These are phyloP conservation scores for Sardinella longiceps DNA, from an alignment of 2,797 vertebrate species.

Conservation along the genomic window DNA sequence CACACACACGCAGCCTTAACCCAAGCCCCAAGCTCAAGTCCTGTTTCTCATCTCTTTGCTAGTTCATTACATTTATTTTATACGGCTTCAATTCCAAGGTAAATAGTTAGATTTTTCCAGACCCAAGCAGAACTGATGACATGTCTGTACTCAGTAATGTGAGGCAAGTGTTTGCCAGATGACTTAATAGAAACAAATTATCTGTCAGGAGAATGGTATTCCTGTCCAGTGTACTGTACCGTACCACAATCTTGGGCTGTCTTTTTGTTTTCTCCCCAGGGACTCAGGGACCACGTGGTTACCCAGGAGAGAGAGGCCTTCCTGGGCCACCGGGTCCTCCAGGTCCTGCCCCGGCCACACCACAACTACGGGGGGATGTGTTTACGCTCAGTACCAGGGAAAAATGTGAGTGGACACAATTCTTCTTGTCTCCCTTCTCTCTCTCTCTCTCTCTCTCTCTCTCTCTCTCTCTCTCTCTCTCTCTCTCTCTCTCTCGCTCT, in stretches of 20 bases:
- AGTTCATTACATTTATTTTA: not conserved
- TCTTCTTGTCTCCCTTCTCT: not conserved
- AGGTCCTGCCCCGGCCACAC: slow-evolving; percentile 70
- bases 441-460: not conserved
- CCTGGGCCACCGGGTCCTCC: slow-evolving; percentile 78
- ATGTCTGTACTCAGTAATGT: slow-evolving; percentile 3
- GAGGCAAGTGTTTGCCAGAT: slow-evolving; percentile 31
- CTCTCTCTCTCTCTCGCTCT: not conserved
- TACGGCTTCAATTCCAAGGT: not conserved
- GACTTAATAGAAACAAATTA: not conserved
- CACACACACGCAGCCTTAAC: no score
- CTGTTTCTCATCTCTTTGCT: not conserved
- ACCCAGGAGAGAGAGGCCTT: slow-evolving; percentile 73
- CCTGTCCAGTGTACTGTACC: slow-evolving; percentile 7
- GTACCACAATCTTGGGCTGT: not conserved
- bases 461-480: not conserved
- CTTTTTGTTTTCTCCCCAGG: slow-evolving; percentile 61
- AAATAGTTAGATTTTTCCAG: not conserved
- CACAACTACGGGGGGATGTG: slow-evolving; percentile 70
- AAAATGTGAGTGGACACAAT: slow-evolving; percentile 69
- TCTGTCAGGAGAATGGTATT: not conserved
- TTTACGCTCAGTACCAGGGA: slow-evolving; percentile 75
- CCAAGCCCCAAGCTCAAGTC: not conserved
- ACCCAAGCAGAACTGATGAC: slow-evolving; percentile 16
- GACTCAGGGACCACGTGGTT: slow-evolving; percentile 75